Conservation (phyloP, 2,113 vertebrate species). For the Turnix velox region DNA sequence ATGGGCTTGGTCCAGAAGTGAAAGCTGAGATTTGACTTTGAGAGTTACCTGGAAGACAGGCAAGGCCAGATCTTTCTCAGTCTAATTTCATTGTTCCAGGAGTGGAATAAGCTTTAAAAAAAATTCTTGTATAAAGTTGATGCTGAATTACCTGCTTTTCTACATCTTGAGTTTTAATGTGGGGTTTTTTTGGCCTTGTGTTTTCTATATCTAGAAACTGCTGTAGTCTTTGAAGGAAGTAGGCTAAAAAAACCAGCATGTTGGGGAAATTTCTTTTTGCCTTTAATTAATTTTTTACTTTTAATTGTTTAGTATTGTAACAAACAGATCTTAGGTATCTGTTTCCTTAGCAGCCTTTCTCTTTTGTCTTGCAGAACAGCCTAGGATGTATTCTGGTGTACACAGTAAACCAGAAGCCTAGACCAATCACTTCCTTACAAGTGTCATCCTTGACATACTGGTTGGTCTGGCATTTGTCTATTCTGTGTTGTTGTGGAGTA, state of each 20-base stretch:
- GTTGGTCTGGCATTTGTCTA: neutral
- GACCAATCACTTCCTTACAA: rapidly evolving
- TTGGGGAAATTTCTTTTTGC: neutral
- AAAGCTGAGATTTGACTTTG: neutral
- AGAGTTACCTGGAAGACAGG: neutral
- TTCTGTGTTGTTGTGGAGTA: neutral
- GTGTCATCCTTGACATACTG: neutral
- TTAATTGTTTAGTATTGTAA: neutral
- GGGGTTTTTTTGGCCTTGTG: rapidly evolving
- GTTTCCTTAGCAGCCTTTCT: neutral
- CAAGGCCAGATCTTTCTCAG: neutral
- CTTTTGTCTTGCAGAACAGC: neutral
- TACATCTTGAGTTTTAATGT: neutral
- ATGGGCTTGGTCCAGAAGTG: neutral
- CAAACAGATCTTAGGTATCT: neutral
- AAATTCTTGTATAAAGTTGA: neutral
- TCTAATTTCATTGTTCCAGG: neutral
- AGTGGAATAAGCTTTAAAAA: neutral
- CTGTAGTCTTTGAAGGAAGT: neutral
- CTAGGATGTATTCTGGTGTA: neutral
- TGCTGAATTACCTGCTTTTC: neutral
- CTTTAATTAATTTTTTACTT: neutral
- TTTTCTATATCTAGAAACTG: neutral
- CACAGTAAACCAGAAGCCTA: neutral
- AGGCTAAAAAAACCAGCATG: neutral